Evolutionary conservation across 37 sponge, comb jelly and placozoan genomes (phyloP).

Genomic region (Chondrilla cf. caribensis): DNA sequence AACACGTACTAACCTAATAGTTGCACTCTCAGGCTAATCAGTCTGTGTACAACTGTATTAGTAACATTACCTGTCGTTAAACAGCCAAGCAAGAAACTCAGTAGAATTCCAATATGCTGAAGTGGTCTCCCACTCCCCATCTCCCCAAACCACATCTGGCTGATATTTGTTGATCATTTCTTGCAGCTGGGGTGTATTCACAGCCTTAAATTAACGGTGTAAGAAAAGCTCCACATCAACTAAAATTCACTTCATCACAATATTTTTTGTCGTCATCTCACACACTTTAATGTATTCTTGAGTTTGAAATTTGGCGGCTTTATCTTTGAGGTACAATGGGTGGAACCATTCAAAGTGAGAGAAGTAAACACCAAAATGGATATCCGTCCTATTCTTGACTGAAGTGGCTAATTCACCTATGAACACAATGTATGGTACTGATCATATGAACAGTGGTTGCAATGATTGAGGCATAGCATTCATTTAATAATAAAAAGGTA

Average conservation of each 20-base stretch:
- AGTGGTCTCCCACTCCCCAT: slow-evolving; percentile 80
- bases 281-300: slow-evolving; percentile 41
- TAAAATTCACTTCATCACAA: no score
- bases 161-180: slow-evolving; percentile 65
- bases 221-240: no score
- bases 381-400: slow-evolving; percentile 38
- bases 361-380: slow-evolving; percentile 70
- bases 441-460: no score
- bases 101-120: slow-evolving; percentile 80
- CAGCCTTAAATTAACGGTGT: no score
- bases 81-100: slow-evolving; percentile 81
- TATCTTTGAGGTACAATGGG: slow-evolving; percentile 57
- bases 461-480: no score
- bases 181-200: slow-evolving; percentile 57
- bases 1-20: not conserved
- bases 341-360: slow-evolving; percentile 85
- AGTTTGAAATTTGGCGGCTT: slow-evolving; percentile 48
- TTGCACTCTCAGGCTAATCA: not conserved
- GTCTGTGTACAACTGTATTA: no score
- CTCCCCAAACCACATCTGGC: slow-evolving; percentile 75
- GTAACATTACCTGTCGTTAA: slow-evolving; percentile 63
- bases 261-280: no score
- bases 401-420: slow-evolving; percentile 48
- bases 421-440: no score
- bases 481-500: no score